Base-by-base conservation (phyloP, 1,140 invertebrate genomes). In the Trichonephila inaurata region DNA sequence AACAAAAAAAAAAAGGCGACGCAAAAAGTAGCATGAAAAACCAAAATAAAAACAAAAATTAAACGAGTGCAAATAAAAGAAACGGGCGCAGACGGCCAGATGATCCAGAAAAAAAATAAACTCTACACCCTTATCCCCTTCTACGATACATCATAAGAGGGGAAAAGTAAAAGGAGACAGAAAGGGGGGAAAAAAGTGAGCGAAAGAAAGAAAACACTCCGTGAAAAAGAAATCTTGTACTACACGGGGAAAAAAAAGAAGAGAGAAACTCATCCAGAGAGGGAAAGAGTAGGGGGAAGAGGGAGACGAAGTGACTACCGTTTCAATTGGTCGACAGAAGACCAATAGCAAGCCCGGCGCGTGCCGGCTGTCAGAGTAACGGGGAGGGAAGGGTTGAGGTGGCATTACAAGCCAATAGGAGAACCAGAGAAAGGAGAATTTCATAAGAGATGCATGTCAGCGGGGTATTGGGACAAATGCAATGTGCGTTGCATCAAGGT, bases 371-470 rank as follows among this genome's bases (percentile, higher is more conserved):
- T 92, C 81, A 66, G 24, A 91, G 66, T 51, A 62, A 28, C n/a
- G 72, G 89, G 82, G 90, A 92, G 90, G 90, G 81, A 92, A 92
- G 90, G 90, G 90, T 92, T 92, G 60, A 85, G 60, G 90, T 28
- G 61, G 24, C 28, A 89, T 89, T 89, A 51, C 87, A 89, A 89
- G 89, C 89, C 69, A 91, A 91, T 91, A 44, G 89, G 89, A 82
- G 72, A 51, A 72, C 33, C 87, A 89, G 69, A 21, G 72, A 85
- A 83, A 62, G 81, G 89, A 60, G 60, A 85, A 85, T 21, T 60
- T 44, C 72, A 81, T 77, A 92, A 85, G 90, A 92, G 77, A 92
- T 92, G 61, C 90, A 92, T 92, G 90, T 92, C 81, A 92, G 90
- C 90, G 62, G 90, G 90, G 90, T 85, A 92, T 24, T 92, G 40